These are phyloP conservation scores for Caloenas nicobarica DNA, from an alignment of 2,113 vertebrate species.

Conservation along the genomic window DNA sequence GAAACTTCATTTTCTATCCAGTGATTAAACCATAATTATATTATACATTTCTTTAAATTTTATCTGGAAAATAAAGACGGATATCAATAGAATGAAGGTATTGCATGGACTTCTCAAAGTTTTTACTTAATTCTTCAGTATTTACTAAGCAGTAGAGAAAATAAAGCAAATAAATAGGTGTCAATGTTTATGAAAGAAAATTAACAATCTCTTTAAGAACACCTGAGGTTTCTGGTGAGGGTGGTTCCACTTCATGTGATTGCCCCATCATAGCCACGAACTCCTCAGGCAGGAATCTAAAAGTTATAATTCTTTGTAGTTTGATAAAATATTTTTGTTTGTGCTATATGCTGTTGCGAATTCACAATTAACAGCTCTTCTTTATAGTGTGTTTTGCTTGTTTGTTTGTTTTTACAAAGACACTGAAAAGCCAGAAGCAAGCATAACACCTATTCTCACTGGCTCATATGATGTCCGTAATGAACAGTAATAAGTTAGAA, in stretches of 20 bases:
- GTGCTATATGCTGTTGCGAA: background rate
- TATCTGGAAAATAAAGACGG: background rate
- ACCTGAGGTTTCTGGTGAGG: background rate
- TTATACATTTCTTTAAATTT: background rate
- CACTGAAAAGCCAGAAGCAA: constrained; percentile 40
- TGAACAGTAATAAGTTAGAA: background rate
- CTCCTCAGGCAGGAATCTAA: background rate
- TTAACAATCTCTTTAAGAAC: background rate
- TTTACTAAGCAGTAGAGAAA: background rate
- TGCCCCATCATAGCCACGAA: background rate
- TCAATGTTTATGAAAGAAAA: background rate
- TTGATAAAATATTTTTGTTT: background rate
- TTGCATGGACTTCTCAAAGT: background rate
- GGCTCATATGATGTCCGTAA: fast-evolving
- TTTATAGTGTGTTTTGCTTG: background rate
- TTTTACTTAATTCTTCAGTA: background rate
- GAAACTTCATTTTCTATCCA: constrained; percentile 8
- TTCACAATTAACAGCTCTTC: background rate
- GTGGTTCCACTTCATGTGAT: background rate
- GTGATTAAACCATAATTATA: background rate
- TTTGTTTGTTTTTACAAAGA: background rate
- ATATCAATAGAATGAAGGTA: background rate
- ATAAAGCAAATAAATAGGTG: background rate
- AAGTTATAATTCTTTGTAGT: background rate
- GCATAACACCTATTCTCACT: background rate